Conservation (phyloP, 92 coral and sea anemone species). For the Galaxea fascicularis region DNA sequence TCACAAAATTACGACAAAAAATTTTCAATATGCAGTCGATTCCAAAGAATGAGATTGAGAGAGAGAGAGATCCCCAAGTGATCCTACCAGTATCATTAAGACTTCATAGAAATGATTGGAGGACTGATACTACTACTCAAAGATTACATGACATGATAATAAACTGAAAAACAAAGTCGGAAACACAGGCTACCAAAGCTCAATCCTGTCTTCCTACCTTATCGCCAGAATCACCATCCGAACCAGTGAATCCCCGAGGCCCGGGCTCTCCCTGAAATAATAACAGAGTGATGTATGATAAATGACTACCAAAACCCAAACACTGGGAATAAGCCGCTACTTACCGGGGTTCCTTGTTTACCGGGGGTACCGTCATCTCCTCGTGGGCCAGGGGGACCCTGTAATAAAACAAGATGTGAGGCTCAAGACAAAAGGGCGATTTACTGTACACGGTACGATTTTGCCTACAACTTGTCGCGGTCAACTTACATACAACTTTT, state of each 20-base stretch:
- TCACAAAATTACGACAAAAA: too few species aligned
- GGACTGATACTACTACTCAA: too few species aligned
- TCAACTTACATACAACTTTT: too few species aligned
- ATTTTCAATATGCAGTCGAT: too few species aligned
- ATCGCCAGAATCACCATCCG: conserved; percentile 86
- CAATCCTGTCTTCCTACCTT: conserved; percentile 49
- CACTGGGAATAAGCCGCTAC: conserved; percentile 12
- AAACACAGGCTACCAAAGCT: background rate
- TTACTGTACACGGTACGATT: too few species aligned
- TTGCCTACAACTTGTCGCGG: too few species aligned
- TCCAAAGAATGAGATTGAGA: too few species aligned
- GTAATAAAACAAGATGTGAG: background rate
- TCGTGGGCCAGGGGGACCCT: conserved; percentile 92
- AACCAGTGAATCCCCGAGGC: conserved; percentile 82
- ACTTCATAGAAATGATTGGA: too few species aligned
- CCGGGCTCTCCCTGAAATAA: conserved; percentile 81
- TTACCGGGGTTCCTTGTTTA: conserved; percentile 82
- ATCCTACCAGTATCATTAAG: too few species aligned
- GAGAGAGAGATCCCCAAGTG: too few species aligned
- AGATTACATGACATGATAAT: background rate
- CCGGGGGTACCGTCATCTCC: conserved; percentile 88
- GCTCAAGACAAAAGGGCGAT: background rate
- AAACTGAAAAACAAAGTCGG: background rate
- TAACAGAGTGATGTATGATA: background rate
- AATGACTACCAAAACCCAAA: background rate